Evolutionary conservation across 2,113 vertebrate genomes (phyloP).

Genomic region (Caranx melampygus): DNA sequence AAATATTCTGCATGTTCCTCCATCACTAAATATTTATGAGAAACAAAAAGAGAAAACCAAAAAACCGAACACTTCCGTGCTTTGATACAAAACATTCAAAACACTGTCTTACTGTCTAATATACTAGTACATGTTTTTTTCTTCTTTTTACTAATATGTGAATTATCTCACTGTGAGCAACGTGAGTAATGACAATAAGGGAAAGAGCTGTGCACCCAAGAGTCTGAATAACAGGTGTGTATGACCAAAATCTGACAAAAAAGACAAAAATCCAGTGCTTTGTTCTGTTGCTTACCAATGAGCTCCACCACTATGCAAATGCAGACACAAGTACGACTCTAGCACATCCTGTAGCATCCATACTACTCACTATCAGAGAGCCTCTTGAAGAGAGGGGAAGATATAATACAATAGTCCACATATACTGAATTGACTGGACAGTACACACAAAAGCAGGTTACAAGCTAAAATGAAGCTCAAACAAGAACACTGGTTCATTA

Average conservation of each 20-base stretch:
- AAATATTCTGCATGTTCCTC: conserved; percentile 13
- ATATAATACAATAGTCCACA: background rate
- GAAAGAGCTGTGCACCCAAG: background rate
- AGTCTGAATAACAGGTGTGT: background rate
- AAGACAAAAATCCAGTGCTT: background rate
- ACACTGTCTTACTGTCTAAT: background rate
- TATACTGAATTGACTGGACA: background rate
- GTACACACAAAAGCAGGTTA: background rate
- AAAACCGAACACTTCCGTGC: too few species aligned
- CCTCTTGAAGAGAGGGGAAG: too few species aligned
- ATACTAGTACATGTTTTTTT: background rate
- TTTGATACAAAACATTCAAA: background rate
- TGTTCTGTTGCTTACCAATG: background rate
- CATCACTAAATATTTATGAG: conserved; percentile 1
- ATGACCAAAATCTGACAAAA: too few species aligned
- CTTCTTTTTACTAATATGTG: background rate
- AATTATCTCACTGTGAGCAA: background rate
- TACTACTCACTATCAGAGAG: too few species aligned
- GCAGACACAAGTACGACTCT: background rate
- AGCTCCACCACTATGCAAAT: background rate
- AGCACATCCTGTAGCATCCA: too few species aligned
- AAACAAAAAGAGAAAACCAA: background rate
- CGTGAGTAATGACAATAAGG: background rate
- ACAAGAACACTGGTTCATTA: background rate
- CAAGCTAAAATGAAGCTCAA: background rate